Base-by-base conservation (phyloP, 2,113 vertebrate species). In the Plotosus lineatus region DNA sequence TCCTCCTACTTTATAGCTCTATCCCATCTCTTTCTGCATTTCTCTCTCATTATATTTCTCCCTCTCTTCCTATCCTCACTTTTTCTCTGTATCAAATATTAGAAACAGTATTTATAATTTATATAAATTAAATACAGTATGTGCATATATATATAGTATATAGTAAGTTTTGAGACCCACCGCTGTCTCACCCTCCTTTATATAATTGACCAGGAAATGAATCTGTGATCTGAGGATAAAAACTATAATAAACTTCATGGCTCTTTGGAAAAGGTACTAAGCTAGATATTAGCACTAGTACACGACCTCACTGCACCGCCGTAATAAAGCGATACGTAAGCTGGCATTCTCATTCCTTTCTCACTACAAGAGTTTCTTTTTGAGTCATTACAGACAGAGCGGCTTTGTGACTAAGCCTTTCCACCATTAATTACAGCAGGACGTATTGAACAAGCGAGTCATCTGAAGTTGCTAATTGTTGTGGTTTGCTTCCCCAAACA, bases 401-500 rank as follows among this genome's bases (percentile, higher is more conserved):
- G 6, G 79, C 48, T 42, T 75, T 61, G 63, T 71, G 65, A 68
- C 65, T 80, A 15, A 77, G 31, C 74, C 26, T 11, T 73, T 79
- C 15, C 73, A 5, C 17, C 79, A 66, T 81, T 84, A 81, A 74
- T 84, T 56, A 81, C 69, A 14, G 58, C 42, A 60, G 58, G 26
- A 65, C 12, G 31, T 77, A 77, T 72, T 36, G 63, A 80, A 44
- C 76, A 7, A 60, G 11, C 33, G 17, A 48, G 65, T 46, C 36
- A 55, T 61, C 72, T 68, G 66, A 61, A 81, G 56, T 11, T 48
- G 31, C 78, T 84, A 78, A 78, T 78, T 84, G 79, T 84, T 74
- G 51, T 23, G 61, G 75, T 84, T 77, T 75, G 73, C n/a, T 73
- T 78, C 44, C 44, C 17, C 56, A 63, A 80, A 46, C 44, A 44